These are phyloP conservation scores for Pipistrellus pygmaeus DNA, from an alignment of 2,797 vertebrate species.

Conservation along the genomic window DNA sequence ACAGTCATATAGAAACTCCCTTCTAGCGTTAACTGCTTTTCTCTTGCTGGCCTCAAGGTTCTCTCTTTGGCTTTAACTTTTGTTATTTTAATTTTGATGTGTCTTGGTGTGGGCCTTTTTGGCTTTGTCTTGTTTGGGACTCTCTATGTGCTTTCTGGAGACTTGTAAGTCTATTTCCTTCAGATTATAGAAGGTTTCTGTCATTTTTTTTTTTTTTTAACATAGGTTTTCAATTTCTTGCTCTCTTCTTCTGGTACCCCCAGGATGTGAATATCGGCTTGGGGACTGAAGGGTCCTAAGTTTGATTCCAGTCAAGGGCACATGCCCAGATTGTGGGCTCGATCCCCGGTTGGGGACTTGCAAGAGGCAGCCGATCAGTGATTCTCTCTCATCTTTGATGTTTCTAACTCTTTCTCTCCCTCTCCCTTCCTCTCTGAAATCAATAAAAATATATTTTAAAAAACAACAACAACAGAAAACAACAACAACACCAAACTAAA, in stretches of 20 bases:
- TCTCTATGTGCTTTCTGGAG: neutral
- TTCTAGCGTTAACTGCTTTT: neutral
- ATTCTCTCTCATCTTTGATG: too few species aligned
- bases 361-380: too few species aligned
- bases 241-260: neutral
- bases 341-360: too few species aligned
- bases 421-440: too few species aligned
- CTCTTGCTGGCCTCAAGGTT: neutral
- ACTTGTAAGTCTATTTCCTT: neutral
- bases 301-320: too few species aligned
- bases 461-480: too few species aligned
- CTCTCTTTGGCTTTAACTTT: neutral
- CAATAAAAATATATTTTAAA: too few species aligned
- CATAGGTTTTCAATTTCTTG: neutral
- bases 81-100: neutral
- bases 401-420: too few species aligned
- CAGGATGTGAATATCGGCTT: neutral
- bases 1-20: neutral
- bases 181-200: neutral
- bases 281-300: too few species aligned
- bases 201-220: neutral
- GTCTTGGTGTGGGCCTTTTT: neutral
- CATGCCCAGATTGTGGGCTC: too few species aligned
- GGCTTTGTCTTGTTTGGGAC: neutral
- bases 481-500: too few species aligned